Evolutionary conservation across 1,140 invertebrate genomes (phyloP).

Genomic region (Lepidurus arcticus): DNA sequence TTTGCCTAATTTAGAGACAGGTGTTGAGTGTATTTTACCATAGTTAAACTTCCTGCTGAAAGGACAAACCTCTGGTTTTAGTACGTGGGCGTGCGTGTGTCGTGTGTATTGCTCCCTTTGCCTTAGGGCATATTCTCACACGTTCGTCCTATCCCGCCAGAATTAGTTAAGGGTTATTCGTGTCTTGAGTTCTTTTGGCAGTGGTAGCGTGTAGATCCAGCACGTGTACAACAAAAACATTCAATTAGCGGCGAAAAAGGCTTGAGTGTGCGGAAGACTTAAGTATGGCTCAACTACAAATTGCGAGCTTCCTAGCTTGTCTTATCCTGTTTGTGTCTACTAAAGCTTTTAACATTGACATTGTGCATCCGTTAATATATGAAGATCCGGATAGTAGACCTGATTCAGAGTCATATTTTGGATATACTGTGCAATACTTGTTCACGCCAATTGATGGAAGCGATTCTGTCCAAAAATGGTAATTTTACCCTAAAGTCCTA

Average conservation of each 20-base stretch:
- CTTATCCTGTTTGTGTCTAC: background rate
- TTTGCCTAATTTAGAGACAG: conserved; percentile 16
- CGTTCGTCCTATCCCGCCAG: background rate
- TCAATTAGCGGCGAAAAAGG: background rate
- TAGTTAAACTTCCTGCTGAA: conserved; percentile 18
- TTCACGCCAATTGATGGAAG: conserved; percentile 37
- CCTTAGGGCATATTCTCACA: background rate
- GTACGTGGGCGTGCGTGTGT: conserved; percentile 1
- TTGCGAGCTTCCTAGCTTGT: background rate
- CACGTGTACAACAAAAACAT: background rate
- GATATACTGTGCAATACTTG: conserved; percentile 31
- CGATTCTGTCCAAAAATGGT: conserved; percentile 28
- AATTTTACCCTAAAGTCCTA: background rate
- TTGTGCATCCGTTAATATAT: conserved; percentile 30
- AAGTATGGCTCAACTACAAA: background rate
- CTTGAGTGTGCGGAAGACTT: background rate
- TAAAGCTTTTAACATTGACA: conserved; percentile 31
- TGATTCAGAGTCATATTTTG: conserved; percentile 30
- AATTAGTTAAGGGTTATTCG: background rate
- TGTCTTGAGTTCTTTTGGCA: background rate
- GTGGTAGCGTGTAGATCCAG: background rate
- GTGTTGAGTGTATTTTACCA: conserved; percentile 22
- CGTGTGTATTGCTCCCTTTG: background rate
- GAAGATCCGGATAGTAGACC: conserved; percentile 26
- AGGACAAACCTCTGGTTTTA: background rate